Conservation (phyloP, 2,888 invertebrate genomes). For the Drosophila koepferae region DNA sequence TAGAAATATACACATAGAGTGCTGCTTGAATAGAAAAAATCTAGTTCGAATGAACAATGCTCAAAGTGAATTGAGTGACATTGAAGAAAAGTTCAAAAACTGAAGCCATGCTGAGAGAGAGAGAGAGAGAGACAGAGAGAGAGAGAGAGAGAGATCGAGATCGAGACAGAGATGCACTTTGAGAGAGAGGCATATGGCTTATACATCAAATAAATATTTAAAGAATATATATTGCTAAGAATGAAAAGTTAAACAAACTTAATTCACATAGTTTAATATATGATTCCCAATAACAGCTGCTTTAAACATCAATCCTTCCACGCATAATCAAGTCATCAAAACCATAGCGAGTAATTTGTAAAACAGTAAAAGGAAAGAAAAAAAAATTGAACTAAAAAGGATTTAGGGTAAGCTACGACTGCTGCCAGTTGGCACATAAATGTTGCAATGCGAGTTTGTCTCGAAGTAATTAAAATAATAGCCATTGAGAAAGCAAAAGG, state of each 20-base stretch:
- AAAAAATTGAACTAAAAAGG: not conserved
- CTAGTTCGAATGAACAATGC: no score
- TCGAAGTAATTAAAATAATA: constrained; percentile 59
- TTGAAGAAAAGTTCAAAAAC: no score
- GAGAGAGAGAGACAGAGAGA: no score
- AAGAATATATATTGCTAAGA: no score
- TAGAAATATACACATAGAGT: no score
- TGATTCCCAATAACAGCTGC: not conserved
- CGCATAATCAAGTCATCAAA: not conserved
- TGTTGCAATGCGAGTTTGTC: constrained; percentile 25
- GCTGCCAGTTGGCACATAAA: not conserved
- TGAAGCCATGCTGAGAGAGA: no score
- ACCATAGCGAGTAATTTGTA: not conserved
- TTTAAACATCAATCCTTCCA: not conserved
- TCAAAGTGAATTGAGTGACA: no score
- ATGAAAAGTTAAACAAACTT: not conserved
- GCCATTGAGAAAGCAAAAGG: constrained; percentile 34
- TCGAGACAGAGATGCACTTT: no score
- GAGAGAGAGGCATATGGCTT: no score
- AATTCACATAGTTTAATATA: not conserved
- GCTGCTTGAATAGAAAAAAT: not conserved
- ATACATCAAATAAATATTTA: no score
- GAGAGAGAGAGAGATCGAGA: no score
- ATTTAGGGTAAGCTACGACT: not conserved
- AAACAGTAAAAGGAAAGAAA: not conserved